These are phyloP conservation scores for Thrips palmi DNA, from an alignment of 1,140 invertebrate genomes.

Conservation along the genomic window DNA sequence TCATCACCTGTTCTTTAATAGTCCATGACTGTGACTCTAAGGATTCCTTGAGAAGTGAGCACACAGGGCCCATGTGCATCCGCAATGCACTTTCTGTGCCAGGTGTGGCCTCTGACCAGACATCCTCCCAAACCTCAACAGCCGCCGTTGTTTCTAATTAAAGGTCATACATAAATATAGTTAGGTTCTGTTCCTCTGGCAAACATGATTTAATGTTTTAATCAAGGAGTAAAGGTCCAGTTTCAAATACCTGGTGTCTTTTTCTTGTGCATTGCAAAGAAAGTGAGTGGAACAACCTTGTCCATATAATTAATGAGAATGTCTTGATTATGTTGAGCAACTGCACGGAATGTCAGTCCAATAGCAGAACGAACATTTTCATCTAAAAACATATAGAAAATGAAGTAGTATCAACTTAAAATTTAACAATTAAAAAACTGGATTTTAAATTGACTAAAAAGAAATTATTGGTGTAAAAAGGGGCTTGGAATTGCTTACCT, in stretches of 20 bases:
- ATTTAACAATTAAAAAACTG: constrained; percentile 1
- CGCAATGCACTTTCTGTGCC: constrained; percentile 64
- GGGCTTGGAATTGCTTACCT: constrained; percentile 21
- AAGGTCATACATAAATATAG: no score
- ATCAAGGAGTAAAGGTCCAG: constrained; percentile 3
- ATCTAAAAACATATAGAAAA: constrained; percentile 26
- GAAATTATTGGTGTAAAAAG: constrained; percentile 5
- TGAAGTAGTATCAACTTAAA: not conserved
- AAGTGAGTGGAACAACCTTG: constrained; percentile 60
- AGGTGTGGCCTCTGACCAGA: constrained; percentile 77
- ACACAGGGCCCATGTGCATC: constrained; percentile 55
- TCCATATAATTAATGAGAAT: constrained; percentile 61
- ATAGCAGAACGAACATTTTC: constrained; percentile 52
- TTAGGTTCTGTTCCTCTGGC: no score
- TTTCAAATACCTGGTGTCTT: constrained; percentile 29
- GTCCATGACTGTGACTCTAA: constrained; percentile 70
- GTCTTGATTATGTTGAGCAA: constrained; percentile 67
- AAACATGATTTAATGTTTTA: constrained; percentile 3
- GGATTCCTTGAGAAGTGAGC: constrained; percentile 42
- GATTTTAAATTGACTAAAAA: not conserved
- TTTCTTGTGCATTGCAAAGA: constrained; percentile 75
- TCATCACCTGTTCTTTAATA: constrained; percentile 52
- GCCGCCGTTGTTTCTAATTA: no score
- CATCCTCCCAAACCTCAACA: constrained; percentile 63
- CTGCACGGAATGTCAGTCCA: constrained; percentile 58